Conservation (phyloP, 37 sponge, comb jelly and placozoan genomes). For the Aplysina aerophoba region DNA sequence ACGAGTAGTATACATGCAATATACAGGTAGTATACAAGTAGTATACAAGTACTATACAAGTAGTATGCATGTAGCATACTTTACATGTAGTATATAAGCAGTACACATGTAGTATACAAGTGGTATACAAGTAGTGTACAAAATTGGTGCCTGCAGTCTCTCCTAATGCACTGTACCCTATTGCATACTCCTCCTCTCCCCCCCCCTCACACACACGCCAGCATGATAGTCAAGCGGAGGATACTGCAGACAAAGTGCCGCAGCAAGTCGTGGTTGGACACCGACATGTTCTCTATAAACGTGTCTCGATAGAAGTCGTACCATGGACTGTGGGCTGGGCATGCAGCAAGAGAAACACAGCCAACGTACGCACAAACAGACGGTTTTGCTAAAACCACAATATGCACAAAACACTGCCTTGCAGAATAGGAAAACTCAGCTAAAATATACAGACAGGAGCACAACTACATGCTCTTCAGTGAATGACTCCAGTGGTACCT, state of each 20-base stretch:
- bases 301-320: slow-evolving; percentile 83
- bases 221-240: not conserved
- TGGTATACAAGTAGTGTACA: too few relatives aligned
- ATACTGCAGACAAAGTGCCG: slow-evolving; percentile 72
- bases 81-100: too few relatives aligned
- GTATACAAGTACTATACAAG: too few relatives aligned
- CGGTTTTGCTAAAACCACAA: too few relatives aligned
- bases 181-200: not conserved
- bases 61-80: not conserved
- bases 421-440: too few relatives aligned
- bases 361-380: too few relatives aligned
- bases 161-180: not conserved
- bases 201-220: slow-evolving; percentile 26
- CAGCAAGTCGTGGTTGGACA: slow-evolving; percentile 73
- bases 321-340: slow-evolving; percentile 70
- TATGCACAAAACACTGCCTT: too few relatives aligned
- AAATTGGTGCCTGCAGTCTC: not conserved
- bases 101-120: too few relatives aligned
- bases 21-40: too few relatives aligned
- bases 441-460: too few relatives aligned
- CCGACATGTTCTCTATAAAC: slow-evolving; percentile 73
- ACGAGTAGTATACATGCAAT: not conserved
- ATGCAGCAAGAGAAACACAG: not conserved
- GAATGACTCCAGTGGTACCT: too few relatives aligned
- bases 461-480: too few relatives aligned